These are phyloP conservation scores for Geophilus truncorum DNA, from an alignment of 2,888 invertebrate genomes.

Conservation along the genomic window DNA sequence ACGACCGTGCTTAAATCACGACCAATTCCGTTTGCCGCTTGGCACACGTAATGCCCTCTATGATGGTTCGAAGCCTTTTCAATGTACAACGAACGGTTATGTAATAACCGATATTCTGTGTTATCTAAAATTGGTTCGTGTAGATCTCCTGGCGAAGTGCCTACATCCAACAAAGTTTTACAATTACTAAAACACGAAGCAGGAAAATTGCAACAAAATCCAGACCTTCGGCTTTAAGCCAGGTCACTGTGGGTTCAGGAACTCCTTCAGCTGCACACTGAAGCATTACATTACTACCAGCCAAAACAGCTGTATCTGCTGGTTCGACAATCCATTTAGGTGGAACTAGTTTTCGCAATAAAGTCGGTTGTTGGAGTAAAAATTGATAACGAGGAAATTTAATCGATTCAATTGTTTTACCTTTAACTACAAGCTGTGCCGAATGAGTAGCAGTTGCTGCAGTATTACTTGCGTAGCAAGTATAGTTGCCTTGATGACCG, in stretches of 20 bases:
- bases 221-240: conserved; percentile 44
- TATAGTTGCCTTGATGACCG: conserved; percentile 48
- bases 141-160: conserved; percentile 40
- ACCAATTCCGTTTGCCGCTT: conserved; percentile 49
- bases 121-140: conserved; percentile 42
- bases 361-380: background rate
- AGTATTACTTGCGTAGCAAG: conserved; percentile 47
- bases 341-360: conserved; percentile 44
- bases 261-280: conserved; percentile 48
- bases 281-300: conserved; percentile 44
- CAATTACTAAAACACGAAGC: background rate
- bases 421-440: conserved; percentile 47
- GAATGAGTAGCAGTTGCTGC: conserved; percentile 42
- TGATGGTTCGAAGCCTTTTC: conserved; percentile 31
- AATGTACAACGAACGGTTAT: conserved; percentile 32
- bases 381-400: too few relatives aligned
- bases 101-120: conserved; percentile 32
- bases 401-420: conserved; percentile 41
- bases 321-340: conserved; percentile 49
- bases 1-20: conserved; percentile 48
- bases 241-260: conserved; percentile 46
- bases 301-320: conserved; percentile 45
- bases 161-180: background rate
- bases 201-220: background rate
- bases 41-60: conserved; percentile 48